phyloP scores from a whole-genome alignment of 2,113 vertebrate species.

The Pedetes capensis region DNA sequence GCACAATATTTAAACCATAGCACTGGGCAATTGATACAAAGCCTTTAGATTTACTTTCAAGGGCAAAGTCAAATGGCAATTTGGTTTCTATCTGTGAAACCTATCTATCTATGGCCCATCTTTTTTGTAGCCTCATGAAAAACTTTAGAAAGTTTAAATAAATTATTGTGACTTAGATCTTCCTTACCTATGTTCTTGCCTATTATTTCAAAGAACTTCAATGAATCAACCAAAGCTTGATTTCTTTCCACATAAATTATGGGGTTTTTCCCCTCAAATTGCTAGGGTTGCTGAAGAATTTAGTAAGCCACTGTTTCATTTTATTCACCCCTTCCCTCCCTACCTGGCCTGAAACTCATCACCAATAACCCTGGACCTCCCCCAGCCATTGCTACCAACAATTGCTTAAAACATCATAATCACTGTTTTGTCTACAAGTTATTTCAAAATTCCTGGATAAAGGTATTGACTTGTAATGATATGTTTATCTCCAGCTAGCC shows the following conservation, averaged over 20 bases:
- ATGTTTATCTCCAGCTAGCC: not conserved
- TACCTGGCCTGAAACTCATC: not conserved
- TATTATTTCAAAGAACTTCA: not conserved
- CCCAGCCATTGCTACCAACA: not conserved
- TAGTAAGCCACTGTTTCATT: not conserved
- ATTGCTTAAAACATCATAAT: not conserved
- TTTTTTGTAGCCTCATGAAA: not conserved
- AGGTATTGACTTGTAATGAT: not conserved
- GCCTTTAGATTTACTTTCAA: constrained; percentile 12
- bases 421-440: not conserved
- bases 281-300: not conserved
- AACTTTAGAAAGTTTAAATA: constrained; percentile 37
- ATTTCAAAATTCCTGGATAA: not conserved
- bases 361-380: not conserved
- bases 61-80: not conserved
- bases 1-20: not conserved
- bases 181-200: not conserved
- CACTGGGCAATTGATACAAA: not conserved
- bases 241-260: constrained; percentile 7
- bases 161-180: not conserved
- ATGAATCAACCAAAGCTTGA: not conserved
- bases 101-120: not conserved
- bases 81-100: not conserved
- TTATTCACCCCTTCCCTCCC: not conserved
- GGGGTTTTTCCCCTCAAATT: not conserved